Base-by-base conservation (phyloP, 2,113 vertebrate genomes). In the Ciconia maguari region DNA sequence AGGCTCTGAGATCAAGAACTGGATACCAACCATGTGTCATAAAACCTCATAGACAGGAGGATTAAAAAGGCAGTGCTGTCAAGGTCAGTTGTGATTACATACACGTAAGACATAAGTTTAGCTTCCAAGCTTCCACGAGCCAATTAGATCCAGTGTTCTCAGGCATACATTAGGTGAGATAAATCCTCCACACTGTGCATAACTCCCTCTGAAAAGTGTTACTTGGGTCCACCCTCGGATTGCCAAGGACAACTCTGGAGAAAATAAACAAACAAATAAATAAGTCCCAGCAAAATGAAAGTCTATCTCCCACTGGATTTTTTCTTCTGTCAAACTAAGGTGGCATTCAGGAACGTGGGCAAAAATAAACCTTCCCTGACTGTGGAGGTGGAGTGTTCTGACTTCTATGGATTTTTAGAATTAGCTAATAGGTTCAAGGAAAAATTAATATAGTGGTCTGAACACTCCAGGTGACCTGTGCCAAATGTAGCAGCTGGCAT, bases 401-500 rank as follows among this genome's bases (percentile, higher is more conserved):
- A 76, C 55, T 94, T 86, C 29, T 68, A n/a, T 11, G 57, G 83
- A 89, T 82, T 96, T 96, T 95, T 74, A 83, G 38, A 93, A 93
- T 93, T 89, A 93, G 78, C 64, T 95, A 83, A 57, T 51, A 83
- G 46, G 57, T 92, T 96, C 62, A 96, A 96, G 88, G 76, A 80
- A 96, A 94, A 95, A 97, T 83, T 85, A 91, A 91, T 66, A 54
- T 19, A 80, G n/a, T 81, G 16, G 29, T 96, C 87, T 75, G 94
- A 90, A 83, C 87, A 88, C 72, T 90, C 54, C 72, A 91, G 79
- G 64, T 86, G 78, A 97, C 86, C 93, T 89, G 81, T 94, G 94
- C 90, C 94, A 97, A 97, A 90, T 68, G 81, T 69, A 97, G 79
- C 96, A 98, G 96, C 94, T 97, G 97, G 93, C 83, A 92, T 96